Evolutionary conservation across 2,797 vertebrate genomes (phyloP), one percentile per base, ranked within the genome.

Genomic region (Phrynocephalus forsythii): DNA sequence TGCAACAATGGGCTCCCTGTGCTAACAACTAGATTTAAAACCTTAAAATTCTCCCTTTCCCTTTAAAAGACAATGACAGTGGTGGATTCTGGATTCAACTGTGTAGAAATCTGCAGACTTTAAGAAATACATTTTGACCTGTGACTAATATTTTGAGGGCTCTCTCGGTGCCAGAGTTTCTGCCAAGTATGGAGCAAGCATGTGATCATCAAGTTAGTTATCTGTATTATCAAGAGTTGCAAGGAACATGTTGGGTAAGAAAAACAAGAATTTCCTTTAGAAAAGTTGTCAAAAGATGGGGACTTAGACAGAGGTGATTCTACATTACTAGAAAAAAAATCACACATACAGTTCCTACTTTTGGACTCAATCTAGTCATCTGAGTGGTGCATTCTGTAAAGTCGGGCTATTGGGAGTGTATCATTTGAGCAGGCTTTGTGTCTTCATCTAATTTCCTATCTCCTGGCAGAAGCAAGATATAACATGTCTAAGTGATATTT

Each of bases 381-480:
- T 69, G 16, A 86, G 84, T 56, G 60, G 78, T 24, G 16, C 20
- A 24, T 75, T 94, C 84, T 90, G 67, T 50, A 6, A 69, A 87
- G 24, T 76, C 24, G 50, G 28, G 56, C 24, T n/a, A 28, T 26
- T 88, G 6, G 76, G 28, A 91, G 44, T 80, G 91, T 86, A 33
- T 44, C 33, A n/a, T 1, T 3, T 44, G 24, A 84, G 87, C 67
- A 88, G 20, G 71, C 81, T 91, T 90, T 60, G 24, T 89, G 92
- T 72, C 11, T 87, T 91, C 50, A 50, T 76, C 66, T 88, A 88
- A 52, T 76, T 79, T 28, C 63, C 28, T 22, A 90, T 92, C 79
- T 91, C 92, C 91, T 66, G 85, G 85, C 86, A 89, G 84, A 89
- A 93, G 93, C 91, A 92, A 90, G 91, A 93, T 86, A 91, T 68